Base-by-base conservation (phyloP, 2,113 vertebrate genomes). In the Nettapus auritus region DNA sequence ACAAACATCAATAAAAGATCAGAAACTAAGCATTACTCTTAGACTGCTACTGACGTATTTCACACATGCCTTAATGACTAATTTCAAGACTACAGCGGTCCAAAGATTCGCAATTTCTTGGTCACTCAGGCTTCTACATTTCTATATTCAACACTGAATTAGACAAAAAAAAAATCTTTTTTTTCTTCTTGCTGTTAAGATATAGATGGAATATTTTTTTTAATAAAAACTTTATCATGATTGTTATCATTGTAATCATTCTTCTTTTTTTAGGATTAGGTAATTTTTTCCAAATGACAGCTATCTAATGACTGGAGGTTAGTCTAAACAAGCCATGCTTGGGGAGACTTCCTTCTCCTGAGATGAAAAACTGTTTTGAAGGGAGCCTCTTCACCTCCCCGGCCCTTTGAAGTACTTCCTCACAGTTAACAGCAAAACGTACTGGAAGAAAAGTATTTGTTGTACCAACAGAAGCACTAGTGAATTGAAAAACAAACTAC, bases 31-130 rank as follows among this genome's bases (percentile, higher is more conserved):
- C 13, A 4, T 95, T 88, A 86, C 23, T 95, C 46, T 80, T 57
- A 82, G 44, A 87, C 44, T 71, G 56, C 82, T 91, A 93, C 77
- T 86, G 44, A 79, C 62, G 52, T 48, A 86, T 91, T 79, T 93
- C 89, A 94, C n/a, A 86, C 22, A 87, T 0, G n/a, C 82, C 59
- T 78, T 94, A 94, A 94, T 33, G 33, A 94, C 90, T 93, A 88
- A 89, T 92, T 90, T 40, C 53, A 96, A 94, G 94, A 83, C 53
- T 79, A 85, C 22, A 82, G 82, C 40, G 88, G 85, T 44, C 77
- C 88, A 93, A 86, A 76, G 33, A 91, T 50, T 92, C 86, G 95
- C 73, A 97, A 56, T 86, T 89, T 84, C 60, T 84, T 89, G 74
- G 91, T 46, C 79, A 89, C 64, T 86, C 76, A 64, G 80, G 89